Conservation (phyloP, 2,888 invertebrate genomes). For the Oscheius myriophilus region DNA sequence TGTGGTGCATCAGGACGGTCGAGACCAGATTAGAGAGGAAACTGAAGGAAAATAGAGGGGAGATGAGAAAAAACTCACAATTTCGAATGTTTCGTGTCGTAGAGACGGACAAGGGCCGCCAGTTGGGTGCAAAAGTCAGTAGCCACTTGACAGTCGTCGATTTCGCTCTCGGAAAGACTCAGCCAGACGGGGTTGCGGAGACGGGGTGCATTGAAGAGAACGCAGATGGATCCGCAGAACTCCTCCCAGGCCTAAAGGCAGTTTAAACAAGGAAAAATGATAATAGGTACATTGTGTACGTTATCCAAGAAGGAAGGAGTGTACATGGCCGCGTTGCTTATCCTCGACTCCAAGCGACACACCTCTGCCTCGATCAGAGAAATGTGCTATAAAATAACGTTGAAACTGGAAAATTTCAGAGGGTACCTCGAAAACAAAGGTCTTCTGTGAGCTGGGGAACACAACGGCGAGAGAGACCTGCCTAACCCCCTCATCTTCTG, state of each 20-base stretch:
- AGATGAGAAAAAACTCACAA: constrained; percentile 46
- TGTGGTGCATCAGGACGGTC: constrained; percentile 66
- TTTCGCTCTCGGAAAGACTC: constrained; percentile 39
- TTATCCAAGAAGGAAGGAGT: constrained; percentile 53
- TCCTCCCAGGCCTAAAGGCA: constrained; percentile 53
- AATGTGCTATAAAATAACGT: constrained; percentile 52
- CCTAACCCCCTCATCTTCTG: constrained; percentile 37
- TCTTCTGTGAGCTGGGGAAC: constrained; percentile 28
- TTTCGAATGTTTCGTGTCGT: constrained; percentile 61
- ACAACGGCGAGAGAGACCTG: constrained; percentile 45
- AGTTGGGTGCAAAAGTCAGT: constrained; percentile 57
- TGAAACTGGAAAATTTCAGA: neutral
- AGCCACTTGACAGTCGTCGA: constrained; percentile 44
- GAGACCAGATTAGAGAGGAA: constrained; percentile 65
- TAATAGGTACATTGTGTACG: constrained; percentile 54
- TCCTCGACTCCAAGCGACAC: constrained; percentile 48
- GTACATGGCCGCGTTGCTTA: constrained; percentile 44
- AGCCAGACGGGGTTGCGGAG: constrained; percentile 62
- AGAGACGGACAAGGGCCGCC: constrained; percentile 45
- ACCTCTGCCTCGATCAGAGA: constrained; percentile 63
- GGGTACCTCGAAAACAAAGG: constrained; percentile 41
- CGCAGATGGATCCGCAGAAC: constrained; percentile 50
- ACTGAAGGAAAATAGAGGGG: constrained; percentile 39
- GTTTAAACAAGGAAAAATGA: no score
- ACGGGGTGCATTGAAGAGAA: constrained; percentile 61